Evolutionary conservation across 1,140 invertebrate genomes (phyloP), one percentile per base, ranked within the genome.

Genomic region (Zaprionus camerounensis): DNA sequence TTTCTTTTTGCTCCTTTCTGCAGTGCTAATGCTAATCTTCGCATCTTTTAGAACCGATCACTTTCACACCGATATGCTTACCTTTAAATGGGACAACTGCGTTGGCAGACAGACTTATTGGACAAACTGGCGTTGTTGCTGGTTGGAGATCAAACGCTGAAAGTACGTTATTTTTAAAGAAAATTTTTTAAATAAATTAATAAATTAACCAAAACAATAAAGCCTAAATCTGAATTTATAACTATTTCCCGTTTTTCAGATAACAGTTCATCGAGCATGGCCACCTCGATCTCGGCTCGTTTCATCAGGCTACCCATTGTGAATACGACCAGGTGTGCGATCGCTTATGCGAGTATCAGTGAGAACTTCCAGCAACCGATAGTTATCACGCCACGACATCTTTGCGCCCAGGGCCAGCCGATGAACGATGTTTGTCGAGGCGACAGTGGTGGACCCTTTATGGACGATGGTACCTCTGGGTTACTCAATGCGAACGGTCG

Each of bases 401-500:
- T 95, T 62, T 94, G 94, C 73, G 93, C 94, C 3, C 93, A 94
- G 56, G 94, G 94, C 3, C 76, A 92, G 34, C 85, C 91, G n/a
- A 91, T 92, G 76, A 90, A 91, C 17, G 93, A 93, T 66, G 87
- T 92, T 22, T 94, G 92, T 62, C 88, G 92, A 59, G 93, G 93
- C 75, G 95, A 96, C 70, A 95, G 94, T n/a, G 95, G 95, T 0
- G 95, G 95, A 3, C 95, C 95, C 0, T 92, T 96, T 1, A 94
- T 96, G 94, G 94, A 94, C 69, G 92, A 94, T 13, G 91, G 93
- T 28, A 70, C 81, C 26, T 88, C 93, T 2, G 86, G 86, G 11
- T 0, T 88, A 1, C 67, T 90, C 1, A 93, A 91, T 1, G 83
- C 78, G 4, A 79, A 91, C 38, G 90, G 82, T 2, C 81, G 83